phyloP scores from a whole-genome alignment of 2,888 invertebrate species.

The Dendrolimus houi region DNA sequence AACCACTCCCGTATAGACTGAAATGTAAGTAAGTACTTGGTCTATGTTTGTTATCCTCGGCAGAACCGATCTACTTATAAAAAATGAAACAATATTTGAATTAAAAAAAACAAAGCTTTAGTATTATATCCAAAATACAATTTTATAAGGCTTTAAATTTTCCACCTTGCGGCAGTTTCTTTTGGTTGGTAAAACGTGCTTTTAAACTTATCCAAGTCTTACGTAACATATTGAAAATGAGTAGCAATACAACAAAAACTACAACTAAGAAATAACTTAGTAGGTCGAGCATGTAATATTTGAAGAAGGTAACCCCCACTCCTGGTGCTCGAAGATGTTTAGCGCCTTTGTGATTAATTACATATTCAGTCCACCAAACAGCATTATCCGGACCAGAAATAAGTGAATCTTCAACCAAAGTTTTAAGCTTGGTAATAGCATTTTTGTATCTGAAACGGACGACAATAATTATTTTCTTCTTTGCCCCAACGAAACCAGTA shows the following conservation, averaged over 20 bases:
- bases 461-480: conserved; percentile 1
- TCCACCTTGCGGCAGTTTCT: conserved; percentile 18
- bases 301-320: conserved; percentile 43
- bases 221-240: conserved; percentile 26
- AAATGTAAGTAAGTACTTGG: too few species aligned
- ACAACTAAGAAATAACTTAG: conserved; percentile 23
- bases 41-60: too few species aligned
- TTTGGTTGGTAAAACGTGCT: conserved; percentile 21
- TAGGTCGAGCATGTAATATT: conserved; percentile 57
- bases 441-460: conserved; percentile 46
- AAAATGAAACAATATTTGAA: too few species aligned
- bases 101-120: too few species aligned
- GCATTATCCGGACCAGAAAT: conserved; percentile 65
- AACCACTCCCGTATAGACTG: too few species aligned
- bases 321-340: conserved; percentile 56
- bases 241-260: conserved; percentile 16
- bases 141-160: conserved; percentile 56
- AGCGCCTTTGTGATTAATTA: conserved; percentile 59
- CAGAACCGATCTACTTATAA: too few species aligned
- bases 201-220: conserved; percentile 28
- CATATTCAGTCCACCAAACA: conserved; percentile 73
- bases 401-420: conserved; percentile 34
- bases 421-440: conserved; percentile 37
- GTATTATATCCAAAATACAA: neutral
- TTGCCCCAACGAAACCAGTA: too few species aligned